Evolutionary conservation across 2,113 vertebrate species (phyloP).

Genomic region (pig (Sus scrofa)): T2T-Sscrofa CM000812.6:38042001-38042500

Average conservation of each 20-base stretch:
- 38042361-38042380: neutral
- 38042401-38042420: too few species aligned
- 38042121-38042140: neutral
- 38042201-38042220: neutral
- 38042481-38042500: slow-evolving; percentile 64
- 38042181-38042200: slow-evolving; percentile 31
- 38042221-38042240: neutral
- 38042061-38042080: neutral
- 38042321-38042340: neutral
- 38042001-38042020: neutral
- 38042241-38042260: neutral
- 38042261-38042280: neutral
- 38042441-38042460: slow-evolving; percentile 3
- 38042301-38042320: neutral
- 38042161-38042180: neutral
- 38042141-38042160: neutral
- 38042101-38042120: neutral
- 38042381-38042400: neutral
- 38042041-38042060: neutral
- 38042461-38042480: slow-evolving; percentile 76
- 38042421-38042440: neutral
- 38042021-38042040: neutral
- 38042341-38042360: neutral
- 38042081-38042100: neutral
- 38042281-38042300: neutral